Evolutionary conservation across 2,888 invertebrate species (phyloP), one percentile per base, ranked within the genome.

Genomic region (Epicampocera succincta): DNA sequence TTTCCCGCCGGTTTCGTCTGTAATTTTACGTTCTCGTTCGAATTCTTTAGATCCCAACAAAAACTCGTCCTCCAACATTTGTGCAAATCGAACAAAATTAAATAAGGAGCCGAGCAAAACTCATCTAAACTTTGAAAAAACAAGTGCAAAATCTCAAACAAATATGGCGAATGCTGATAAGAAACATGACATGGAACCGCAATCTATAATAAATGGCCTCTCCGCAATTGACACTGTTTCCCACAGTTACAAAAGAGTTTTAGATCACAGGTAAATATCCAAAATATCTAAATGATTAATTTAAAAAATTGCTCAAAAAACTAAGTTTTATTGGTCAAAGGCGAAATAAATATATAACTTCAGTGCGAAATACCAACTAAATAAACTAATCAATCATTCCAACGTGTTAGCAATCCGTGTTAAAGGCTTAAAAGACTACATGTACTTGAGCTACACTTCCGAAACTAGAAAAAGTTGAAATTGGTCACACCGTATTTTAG

Each of bases 21-120:
- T 92, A 89, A 92, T 92, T 46, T 91, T 93, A 85, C 92, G 93
- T 86, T 93, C 93, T 85, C 92, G 93, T 86, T 92, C 93, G 5
- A 93, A 93, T 87, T 93, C 93, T 40, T 21, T 83, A 60, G 85
- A 82, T 42, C 21, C 71, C 5, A 80, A 76, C 15, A 65, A 74
- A 33, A n/a, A 52, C 12, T 50, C 40, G 25, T 25, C 58, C 44
- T 19, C 65, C 12, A 58, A 58, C 40, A 21, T 15, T 38, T 15
- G 25, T 21, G 3, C 17, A 25, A 71, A 50, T 29, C 72, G 46
- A 61, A 66, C 66, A 13, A n/a, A 58, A 38, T 13, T 42, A 11
- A 54, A 13, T 1, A 44, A 46, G 25, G 38, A 58, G 48, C 50
- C 76, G 69, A 42, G 54, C n/a, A 21, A 60, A 56, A 13, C 19